Evolutionary conservation across 2,113 vertebrate species (phyloP).

Genomic region (Ochotona curzoniae): DNA sequence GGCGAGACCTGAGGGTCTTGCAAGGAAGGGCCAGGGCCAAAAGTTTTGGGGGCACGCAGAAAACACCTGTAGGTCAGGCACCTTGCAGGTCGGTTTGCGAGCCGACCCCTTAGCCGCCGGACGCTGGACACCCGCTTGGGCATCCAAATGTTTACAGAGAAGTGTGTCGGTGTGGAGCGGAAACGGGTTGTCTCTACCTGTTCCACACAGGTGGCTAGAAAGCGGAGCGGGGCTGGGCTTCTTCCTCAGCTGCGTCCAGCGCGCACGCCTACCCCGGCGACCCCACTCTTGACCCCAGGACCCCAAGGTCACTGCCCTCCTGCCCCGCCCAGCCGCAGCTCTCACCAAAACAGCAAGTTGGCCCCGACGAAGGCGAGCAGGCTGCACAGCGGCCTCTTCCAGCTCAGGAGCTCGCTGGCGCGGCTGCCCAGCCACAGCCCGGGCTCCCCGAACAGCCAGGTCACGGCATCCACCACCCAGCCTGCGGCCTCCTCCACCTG

Average conservation of each 20-base stretch:
- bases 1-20: neutral
- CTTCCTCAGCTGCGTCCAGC: neutral
- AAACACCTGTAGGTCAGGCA: neutral
- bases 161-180: neutral
- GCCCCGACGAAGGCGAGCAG: slow-evolving; percentile 88
- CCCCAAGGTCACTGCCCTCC: slow-evolving; percentile 63
- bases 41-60: neutral
- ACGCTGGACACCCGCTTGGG: neutral
- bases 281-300: neutral
- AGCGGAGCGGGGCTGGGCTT: neutral
- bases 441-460: slow-evolving; percentile 78
- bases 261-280: neutral
- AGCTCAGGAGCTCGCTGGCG: slow-evolving; percentile 85
- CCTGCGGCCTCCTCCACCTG: slow-evolving; percentile 63
- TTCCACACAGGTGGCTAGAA: neutral
- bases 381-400: slow-evolving; percentile 89
- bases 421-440: slow-evolving; percentile 78
- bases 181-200: neutral
- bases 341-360: slow-evolving; percentile 92
- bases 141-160: neutral
- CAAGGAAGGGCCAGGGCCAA: neutral
- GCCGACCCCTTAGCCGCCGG: neutral
- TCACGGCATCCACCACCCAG: slow-evolving; percentile 57
- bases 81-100: neutral
- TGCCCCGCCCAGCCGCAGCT: slow-evolving; percentile 47